Conservation (phyloP, 1,140 invertebrate species). For the Heterodera carotae region DNA sequence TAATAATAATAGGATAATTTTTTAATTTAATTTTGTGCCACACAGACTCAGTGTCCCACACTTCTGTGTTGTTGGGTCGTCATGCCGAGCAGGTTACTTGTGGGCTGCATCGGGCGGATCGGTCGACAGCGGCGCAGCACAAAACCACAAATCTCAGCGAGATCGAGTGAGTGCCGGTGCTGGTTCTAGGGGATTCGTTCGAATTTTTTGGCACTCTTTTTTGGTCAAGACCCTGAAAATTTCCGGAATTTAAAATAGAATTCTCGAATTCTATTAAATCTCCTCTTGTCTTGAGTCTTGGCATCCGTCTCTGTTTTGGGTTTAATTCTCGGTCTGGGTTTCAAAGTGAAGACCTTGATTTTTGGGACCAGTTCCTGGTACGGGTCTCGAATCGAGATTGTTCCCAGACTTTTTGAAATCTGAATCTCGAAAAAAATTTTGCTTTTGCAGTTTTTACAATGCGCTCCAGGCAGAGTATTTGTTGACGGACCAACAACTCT, state of each 20-base stretch:
- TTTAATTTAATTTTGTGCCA: background rate
- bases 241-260: too few relatives aligned
- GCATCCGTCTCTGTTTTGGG: too few relatives aligned
- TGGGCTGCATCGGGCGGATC: constrained; percentile 29
- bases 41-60: constrained; percentile 35
- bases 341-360: too few relatives aligned
- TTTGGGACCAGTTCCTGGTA: too few relatives aligned
- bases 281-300: too few relatives aligned
- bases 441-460: constrained; percentile 31
- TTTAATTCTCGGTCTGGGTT: too few relatives aligned
- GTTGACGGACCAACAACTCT: constrained; percentile 44
- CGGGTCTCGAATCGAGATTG: too few relatives aligned
- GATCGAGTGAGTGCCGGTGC: background rate
- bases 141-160: constrained; percentile 38
- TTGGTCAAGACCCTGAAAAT: too few relatives aligned
- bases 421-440: background rate
- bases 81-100: constrained; percentile 32
- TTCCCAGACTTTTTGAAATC: background rate
- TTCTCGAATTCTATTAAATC: too few relatives aligned
- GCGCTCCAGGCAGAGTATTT: constrained; percentile 33
- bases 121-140: constrained; percentile 15
- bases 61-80: constrained; percentile 32
- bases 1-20: too few relatives aligned
- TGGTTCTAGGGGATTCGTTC: background rate
- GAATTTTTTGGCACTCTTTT: too few relatives aligned